Evolutionary conservation across 2,797 vertebrate genomes (phyloP).

Genomic region (Staurois parvus): DNA sequence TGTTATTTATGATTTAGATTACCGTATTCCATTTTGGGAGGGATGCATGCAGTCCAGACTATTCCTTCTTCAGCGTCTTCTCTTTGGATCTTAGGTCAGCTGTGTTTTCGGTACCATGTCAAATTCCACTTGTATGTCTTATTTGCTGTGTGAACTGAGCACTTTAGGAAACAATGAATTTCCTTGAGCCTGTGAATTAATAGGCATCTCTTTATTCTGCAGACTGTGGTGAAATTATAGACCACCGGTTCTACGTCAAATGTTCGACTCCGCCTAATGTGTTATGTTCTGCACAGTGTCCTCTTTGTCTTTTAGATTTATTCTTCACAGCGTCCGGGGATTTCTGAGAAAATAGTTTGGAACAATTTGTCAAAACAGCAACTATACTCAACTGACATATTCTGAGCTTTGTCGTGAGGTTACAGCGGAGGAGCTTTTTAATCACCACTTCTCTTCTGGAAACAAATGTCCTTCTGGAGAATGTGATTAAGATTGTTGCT

Average conservation of each 20-base stretch:
- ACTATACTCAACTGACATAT: constrained; percentile 1
- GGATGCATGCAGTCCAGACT: too few species aligned
- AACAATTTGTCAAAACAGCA: constrained; percentile 24
- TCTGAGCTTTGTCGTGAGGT: background rate
- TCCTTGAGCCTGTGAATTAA: constrained; percentile 37
- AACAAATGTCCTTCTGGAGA: background rate
- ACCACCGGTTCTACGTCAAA: background rate
- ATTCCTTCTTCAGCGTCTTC: too few species aligned
- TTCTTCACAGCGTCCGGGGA: constrained; percentile 24
- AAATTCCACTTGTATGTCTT: background rate
- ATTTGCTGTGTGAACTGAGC: background rate
- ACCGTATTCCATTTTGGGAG: too few species aligned
- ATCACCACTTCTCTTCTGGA: background rate
- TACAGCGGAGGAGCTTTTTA: constrained; percentile 8
- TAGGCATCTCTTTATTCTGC: constrained; percentile 28
- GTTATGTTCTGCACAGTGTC: constrained; percentile 37
- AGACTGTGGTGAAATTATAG: constrained; percentile 9
- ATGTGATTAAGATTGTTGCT: background rate
- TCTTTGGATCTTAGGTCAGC: too few species aligned
- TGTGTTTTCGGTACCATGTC: background rate
- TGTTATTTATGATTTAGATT: too few species aligned
- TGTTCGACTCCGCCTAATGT: constrained; percentile 32
- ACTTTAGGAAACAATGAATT: constrained; percentile 17
- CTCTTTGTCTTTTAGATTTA: constrained; percentile 38
- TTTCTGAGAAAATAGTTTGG: constrained; percentile 36